Evolutionary conservation across 2,113 vertebrate species (phyloP).

Genomic region (Notechis scutatus): DNA sequence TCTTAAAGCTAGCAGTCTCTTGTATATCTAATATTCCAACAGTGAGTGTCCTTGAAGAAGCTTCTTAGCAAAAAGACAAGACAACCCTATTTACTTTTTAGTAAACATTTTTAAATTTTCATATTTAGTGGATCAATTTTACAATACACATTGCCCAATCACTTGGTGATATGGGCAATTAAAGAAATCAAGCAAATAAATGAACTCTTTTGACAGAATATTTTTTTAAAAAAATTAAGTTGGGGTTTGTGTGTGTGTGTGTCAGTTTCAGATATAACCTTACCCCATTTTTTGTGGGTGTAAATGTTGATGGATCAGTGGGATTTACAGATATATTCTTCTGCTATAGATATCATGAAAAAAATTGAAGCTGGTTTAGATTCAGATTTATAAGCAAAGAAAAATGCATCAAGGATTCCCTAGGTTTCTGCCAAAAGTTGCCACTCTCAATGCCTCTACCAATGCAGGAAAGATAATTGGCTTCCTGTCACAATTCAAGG

Average conservation of each 20-base stretch:
- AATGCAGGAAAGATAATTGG: neutral
- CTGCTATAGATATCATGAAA: neutral
- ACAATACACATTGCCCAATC: neutral
- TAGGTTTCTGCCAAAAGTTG: neutral
- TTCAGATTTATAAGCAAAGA: neutral
- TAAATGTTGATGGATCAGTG: neutral
- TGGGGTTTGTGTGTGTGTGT: neutral
- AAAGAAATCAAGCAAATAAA: neutral
- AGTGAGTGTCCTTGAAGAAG: neutral
- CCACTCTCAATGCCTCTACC: neutral
- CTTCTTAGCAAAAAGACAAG: fast-evolving
- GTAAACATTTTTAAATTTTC: neutral
- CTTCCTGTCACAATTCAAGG: too few species aligned
- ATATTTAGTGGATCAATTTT: neutral
- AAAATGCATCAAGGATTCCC: neutral
- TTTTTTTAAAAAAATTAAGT: neutral
- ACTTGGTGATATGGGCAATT: neutral
- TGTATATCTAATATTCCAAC: neutral
- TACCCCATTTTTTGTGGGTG: neutral
- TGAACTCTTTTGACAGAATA: neutral
- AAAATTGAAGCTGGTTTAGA: neutral
- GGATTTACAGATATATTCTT: neutral
- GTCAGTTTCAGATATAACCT: neutral
- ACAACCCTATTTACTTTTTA: neutral
- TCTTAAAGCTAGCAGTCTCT: neutral